Evolutionary conservation across 2,888 invertebrate species (phyloP), one percentile per base, ranked within the genome.

Genomic region (Callimorpha dominula): DNA sequence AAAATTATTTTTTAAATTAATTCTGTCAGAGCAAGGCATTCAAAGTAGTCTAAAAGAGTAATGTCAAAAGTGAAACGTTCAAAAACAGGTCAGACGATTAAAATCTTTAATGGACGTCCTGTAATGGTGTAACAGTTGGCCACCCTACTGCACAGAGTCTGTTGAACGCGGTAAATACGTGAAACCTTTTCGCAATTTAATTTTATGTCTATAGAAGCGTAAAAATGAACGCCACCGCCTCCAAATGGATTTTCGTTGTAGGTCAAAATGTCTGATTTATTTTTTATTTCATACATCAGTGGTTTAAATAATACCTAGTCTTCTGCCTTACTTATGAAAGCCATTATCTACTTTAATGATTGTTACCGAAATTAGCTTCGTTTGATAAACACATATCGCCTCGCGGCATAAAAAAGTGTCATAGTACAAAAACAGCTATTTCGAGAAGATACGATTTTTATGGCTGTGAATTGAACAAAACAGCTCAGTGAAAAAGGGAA

Each of bases 171-270:
- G 84, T 83, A 87, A 87, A 88, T 85, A 85, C 81, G 81, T 73
- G 78, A 75, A 79, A 85, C 83, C 81, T 85, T 86, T 86, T 79
- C 60, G 75, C 79, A 76, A 86, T 87, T 86, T 85, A 83, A 86
- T 88, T 84, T 82, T 70, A 77, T 78, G 75, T 74, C 78, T 78
- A 78, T 77, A 81, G 75, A 75, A 77, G 78, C 81, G 83, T 80
- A 81, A 82, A 83, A 83, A 83, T 78, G 79, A 79, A 76, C 67
- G 67, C 42, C 73, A 72, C 65, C 71, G 67, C 70, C 71, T 68
- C 66, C 70, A 85, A 82, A 87, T 84, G 79, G 81, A 77, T 80
- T 77, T 79, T 79, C 71, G 71, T 73, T 66, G 77, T 77, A 79
- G 72, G 68, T 75, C 74, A 65, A 76, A 72, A 73, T 70, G 50